These are phyloP conservation scores for Anabas testudineus DNA, from an alignment of 2,797 vertebrate genomes.

Conservation along the genomic window DNA sequence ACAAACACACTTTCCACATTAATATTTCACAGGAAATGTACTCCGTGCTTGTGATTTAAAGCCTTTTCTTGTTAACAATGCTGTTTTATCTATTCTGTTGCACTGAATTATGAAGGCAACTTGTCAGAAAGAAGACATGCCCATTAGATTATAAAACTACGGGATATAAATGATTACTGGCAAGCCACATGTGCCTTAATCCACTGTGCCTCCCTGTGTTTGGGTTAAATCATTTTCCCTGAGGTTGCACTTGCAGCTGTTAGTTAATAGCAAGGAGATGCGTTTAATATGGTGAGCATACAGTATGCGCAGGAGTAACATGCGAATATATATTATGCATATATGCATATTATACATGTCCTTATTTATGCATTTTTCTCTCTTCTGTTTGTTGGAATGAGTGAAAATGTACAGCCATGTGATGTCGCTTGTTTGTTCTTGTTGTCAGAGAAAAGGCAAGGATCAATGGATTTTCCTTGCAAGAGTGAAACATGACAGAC, in stretches of 20 bases:
- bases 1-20: constrained; percentile 87
- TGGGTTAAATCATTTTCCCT: constrained; percentile 70
- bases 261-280: constrained; percentile 68
- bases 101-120: constrained; percentile 81
- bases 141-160: constrained; percentile 74
- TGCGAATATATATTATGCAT: constrained; percentile 58
- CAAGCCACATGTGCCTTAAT: constrained; percentile 71
- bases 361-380: constrained; percentile 59
- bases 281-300: constrained; percentile 63
- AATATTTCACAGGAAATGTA: constrained; percentile 87
- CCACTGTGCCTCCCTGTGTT: constrained; percentile 54
- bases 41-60: constrained; percentile 85
- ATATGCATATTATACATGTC: constrained; percentile 64
- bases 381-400: constrained; percentile 69
- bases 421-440: constrained; percentile 84
- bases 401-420: constrained; percentile 76
- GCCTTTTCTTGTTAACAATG: constrained; percentile 86
- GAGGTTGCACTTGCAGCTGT: constrained; percentile 76
- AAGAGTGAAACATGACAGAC: constrained; percentile 88
- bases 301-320: constrained; percentile 47
- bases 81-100: constrained; percentile 81
- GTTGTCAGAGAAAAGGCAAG: constrained; percentile 79
- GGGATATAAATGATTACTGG: constrained; percentile 80
- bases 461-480: constrained; percentile 87
- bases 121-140: constrained; percentile 77